Evolutionary conservation across 2,888 invertebrate species (phyloP), one percentile per base, ranked within the genome.

Genomic region (Nycteola revayana): DNA sequence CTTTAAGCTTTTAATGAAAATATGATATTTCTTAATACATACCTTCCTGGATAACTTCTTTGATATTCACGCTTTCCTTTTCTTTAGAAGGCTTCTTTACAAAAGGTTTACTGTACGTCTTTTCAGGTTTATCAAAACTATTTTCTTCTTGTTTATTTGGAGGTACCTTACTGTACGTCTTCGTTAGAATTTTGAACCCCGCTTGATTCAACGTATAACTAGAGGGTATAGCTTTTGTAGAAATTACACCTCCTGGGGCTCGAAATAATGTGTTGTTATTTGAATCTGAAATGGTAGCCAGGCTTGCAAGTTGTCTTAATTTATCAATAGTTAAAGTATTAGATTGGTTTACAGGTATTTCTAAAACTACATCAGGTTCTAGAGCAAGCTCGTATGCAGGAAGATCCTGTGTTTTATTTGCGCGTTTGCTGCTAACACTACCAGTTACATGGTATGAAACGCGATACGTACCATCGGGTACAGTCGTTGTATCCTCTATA

Each of bases 121-220:
- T 87, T 37, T 88, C 87, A 8, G 70, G 69, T 49, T 73, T 77
- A 34, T 79, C 75, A n/a, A 80, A 62, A 49, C 64, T 75, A 34
- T 80, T 84, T 7, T 79, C 81, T 26, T 88, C 83, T 49, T 85
- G 80, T 65, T 90, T 90, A n/a, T 72, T 70, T 3, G 80, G 57
- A 35, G 83, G 84, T 29, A 82, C 74, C 72, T 92, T 93, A 2
- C n/a, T 21, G 34, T 90, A 90, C 0, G 91, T 89, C 77, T 93
- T 93, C 0, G 92, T 93, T 34, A 92, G 68, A 46, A 93, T 90
- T 64, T 91, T 90, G 37, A 93, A 90, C 1, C 93, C 93, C 25
- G 92, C 92, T 38, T 91, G 90, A 65, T 92, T 93, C 9, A 92
- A 66, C 0, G 90, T 90, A 51, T 91, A 91, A 57, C 90, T 91